These are phyloP conservation scores for Xylocampa areola DNA, from an alignment of 2,888 invertebrate genomes.

Conservation along the genomic window DNA sequence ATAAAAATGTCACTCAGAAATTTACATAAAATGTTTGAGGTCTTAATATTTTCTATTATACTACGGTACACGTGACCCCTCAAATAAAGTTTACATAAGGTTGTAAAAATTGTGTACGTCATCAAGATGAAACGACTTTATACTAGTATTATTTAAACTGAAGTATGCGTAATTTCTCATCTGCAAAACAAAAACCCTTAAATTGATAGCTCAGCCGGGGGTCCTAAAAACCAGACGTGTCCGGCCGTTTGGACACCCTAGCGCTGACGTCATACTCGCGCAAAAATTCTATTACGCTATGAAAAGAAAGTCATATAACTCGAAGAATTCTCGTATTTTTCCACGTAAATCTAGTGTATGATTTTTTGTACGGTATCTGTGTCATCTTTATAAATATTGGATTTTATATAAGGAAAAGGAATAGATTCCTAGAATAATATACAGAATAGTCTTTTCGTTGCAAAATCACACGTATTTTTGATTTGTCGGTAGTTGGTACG, in stretches of 20 bases:
- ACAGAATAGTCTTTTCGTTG: background rate
- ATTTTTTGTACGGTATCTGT: background rate
- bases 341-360: slow-evolving; percentile 8
- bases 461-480: too few species aligned
- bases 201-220: background rate
- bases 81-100: too few species aligned
- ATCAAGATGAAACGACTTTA: too few species aligned
- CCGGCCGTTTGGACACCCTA: slow-evolving; percentile 17
- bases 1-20: too few species aligned
- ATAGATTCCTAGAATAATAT: too few species aligned
- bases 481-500: too few species aligned
- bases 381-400: background rate
- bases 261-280: slow-evolving; percentile 14
- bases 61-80: too few species aligned
- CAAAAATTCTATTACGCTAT: slow-evolving; percentile 35
- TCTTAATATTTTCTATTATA: too few species aligned
- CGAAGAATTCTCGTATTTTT: slow-evolving; percentile 29
- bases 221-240: slow-evolving; percentile 9
- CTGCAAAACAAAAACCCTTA: background rate
- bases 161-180: background rate
- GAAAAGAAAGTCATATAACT: slow-evolving; percentile 41
- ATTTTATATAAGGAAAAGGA: too few species aligned
- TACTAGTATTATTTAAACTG: too few species aligned
- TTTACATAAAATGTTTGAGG: too few species aligned
- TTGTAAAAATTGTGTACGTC: too few species aligned